Evolutionary conservation across 2,113 vertebrate genomes (phyloP), one percentile per base, ranked within the genome.

Genomic region (Coreoperca whiteheadi): DNA sequence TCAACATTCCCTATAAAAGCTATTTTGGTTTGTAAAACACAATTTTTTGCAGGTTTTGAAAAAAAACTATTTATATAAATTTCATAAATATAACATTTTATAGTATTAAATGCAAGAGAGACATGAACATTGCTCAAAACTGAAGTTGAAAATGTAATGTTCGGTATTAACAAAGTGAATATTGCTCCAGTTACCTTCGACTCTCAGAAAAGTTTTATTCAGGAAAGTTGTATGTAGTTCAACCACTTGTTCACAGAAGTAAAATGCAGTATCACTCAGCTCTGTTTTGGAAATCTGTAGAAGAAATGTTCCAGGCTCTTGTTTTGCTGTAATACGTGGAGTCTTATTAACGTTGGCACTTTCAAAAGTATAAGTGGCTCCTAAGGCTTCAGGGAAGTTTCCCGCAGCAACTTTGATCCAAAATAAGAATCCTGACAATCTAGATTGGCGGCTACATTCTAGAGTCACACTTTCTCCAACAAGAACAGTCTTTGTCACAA

Each of bases 401-500:
- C 84, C 90, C 74, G 73, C 0, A 59, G n/a, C 46, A 64, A 83
- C 46, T 77, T 56, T 56, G 21, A 83, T 81, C 82, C 82, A 91
- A 68, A 77, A 67, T 16, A 84, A 71, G 10, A 0, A 0, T 66
- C 34, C 83, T 34, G 1, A 0, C 10, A 9, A 7, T 9, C 4
- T 12, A 57, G 63, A 14, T 6, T 46, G 23, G 12, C 56, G 61
- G 14, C 9, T 60, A 70, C 90, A 91, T 18, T 23, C 56, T n/a
- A 91, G 70, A 85, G 56, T 71, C 70, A 90, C 88, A 71, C 3
- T 69, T 53, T 90, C 54, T 67, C 88, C 88, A 68, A 63, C 61
- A 67, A 6, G 1, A 73, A 63, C 82, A 8, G 54, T 82, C 63
- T 65, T 72, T 30, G 48, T 68, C 25, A 21, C 16, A 84, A 68